These are phyloP conservation scores for Psephotus haematonotus DNA, from an alignment of 2,113 vertebrate species.

Conservation along the genomic window DNA sequence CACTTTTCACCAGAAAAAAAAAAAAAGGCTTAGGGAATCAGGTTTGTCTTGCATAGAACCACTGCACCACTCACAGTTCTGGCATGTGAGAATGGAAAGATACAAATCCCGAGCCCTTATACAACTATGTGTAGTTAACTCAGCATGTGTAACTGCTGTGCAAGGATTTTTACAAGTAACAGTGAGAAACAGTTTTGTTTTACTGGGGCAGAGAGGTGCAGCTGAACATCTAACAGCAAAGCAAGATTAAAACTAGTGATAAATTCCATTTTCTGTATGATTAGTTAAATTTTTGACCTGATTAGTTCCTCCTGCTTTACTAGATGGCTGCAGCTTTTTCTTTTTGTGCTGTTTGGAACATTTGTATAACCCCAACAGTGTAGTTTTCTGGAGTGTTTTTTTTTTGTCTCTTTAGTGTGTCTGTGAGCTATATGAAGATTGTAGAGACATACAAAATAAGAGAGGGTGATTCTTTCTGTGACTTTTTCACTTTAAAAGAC, in stretches of 20 bases:
- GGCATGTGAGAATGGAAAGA: not conserved
- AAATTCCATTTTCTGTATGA: not conserved
- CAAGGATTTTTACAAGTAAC: not conserved
- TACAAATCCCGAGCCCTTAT: not conserved
- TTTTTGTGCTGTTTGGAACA: not conserved
- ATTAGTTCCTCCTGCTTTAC: not conserved
- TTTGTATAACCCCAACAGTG: not conserved
- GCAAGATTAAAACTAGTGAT: not conserved
- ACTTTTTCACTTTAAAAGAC: not conserved
- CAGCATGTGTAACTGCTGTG: not conserved
- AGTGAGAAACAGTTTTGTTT: not conserved
- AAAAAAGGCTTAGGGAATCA: not conserved
- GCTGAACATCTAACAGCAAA: not conserved
- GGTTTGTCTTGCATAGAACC: not conserved
- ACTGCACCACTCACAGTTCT: not conserved
- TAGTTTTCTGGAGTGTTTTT: fast-evolving
- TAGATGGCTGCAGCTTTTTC: not conserved
- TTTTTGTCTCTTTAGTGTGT: not conserved
- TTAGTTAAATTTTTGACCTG: not conserved
- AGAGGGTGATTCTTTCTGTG: not conserved
- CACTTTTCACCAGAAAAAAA: not conserved
- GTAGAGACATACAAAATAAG: not conserved
- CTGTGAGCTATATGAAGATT: not conserved
- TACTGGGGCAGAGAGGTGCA: not conserved
- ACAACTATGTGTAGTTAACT: not conserved